Evolutionary conservation across 2,113 vertebrate genomes (phyloP).

Genomic region (Poeciliopsis prolifica): DNA sequence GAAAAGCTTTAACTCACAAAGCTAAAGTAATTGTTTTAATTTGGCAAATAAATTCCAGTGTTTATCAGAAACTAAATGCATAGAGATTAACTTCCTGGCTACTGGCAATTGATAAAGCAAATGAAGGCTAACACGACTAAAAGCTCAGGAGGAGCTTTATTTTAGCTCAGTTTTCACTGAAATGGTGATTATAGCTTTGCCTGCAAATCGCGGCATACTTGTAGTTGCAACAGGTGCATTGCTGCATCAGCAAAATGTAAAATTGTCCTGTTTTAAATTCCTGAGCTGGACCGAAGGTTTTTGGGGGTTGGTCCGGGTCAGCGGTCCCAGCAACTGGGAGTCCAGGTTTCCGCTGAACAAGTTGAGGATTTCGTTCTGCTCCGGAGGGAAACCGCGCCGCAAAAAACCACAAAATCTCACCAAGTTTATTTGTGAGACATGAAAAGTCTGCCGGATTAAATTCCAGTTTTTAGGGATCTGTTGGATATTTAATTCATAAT

Average conservation of each 20-base stretch:
- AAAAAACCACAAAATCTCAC: too few species aligned
- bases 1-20: not conserved
- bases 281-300: not conserved
- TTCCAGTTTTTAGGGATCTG: too few species aligned
- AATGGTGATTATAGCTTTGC: not conserved
- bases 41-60: not conserved
- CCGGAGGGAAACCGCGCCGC: not conserved
- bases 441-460: too few species aligned
- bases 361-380: conserved; percentile 8
- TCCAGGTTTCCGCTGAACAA: conserved; percentile 24
- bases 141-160: conserved; percentile 1
- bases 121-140: not conserved
- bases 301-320: conserved; percentile 28
- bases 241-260: conserved; percentile 53
- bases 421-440: too few species aligned
- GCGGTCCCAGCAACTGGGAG: conserved; percentile 10
- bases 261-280: conserved; percentile 49
- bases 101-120: not conserved
- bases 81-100: not conserved
- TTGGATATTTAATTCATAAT: too few species aligned
- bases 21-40: not conserved
- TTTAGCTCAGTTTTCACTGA: not conserved
- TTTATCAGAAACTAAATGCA: too few species aligned
- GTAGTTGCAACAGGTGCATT: not conserved
- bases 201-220: conserved; percentile 13